Conservation (phyloP, 2,888 invertebrate species). For the Pachycephus smyrnensis region DNA sequence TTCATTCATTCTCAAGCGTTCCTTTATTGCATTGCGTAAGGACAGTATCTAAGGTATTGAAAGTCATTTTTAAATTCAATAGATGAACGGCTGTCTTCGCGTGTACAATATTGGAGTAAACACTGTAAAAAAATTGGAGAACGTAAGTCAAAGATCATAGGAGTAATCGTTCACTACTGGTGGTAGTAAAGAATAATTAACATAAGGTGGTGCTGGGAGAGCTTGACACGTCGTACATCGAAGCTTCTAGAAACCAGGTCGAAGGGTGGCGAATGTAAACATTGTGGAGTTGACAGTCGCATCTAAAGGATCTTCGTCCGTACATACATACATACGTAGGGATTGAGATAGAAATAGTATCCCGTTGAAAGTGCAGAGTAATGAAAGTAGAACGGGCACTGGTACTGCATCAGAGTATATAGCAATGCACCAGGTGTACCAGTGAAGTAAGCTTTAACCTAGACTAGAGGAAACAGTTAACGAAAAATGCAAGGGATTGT, state of each 20-base stretch:
- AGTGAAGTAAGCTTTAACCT: neutral
- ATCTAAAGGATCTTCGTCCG: neutral
- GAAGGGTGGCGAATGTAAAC: neutral
- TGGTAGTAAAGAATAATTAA: neutral
- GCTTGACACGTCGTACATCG: neutral
- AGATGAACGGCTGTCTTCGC: neutral
- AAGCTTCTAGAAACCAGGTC: neutral
- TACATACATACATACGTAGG: neutral
- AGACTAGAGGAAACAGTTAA: neutral
- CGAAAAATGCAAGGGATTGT: neutral
- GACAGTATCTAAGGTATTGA: neutral
- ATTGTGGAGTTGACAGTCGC: neutral
- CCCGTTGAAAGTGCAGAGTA: neutral
- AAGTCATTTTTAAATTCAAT: neutral
- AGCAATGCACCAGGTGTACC: neutral
- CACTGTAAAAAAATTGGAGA: neutral
- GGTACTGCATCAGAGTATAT: neutral
- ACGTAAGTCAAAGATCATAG: neutral
- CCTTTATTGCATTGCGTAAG: neutral
- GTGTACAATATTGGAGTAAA: neutral
- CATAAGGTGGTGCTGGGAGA: neutral
- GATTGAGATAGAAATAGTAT: neutral
- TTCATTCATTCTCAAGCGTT: neutral
- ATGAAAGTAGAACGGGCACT: neutral
- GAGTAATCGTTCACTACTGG: neutral